Evolutionary conservation across 2,888 invertebrate genomes (phyloP), one percentile per base, ranked within the genome.

Genomic region (Dasysyrphus albostriatus): DNA sequence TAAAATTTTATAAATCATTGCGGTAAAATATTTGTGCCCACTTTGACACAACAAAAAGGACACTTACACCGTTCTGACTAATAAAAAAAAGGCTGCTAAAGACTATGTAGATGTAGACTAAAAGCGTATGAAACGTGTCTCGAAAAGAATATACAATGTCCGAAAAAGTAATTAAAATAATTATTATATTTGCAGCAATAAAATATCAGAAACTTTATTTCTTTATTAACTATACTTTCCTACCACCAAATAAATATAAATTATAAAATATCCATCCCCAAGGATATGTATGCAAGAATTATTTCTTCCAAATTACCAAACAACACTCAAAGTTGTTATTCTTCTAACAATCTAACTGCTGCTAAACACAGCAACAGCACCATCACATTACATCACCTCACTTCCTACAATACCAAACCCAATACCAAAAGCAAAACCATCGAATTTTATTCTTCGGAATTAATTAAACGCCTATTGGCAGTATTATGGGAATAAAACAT

Each of bases 401-500:
- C 12, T 24, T 24, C 2, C 6, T 24, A 24, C 24, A 24, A 19
- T 24, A 10, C 47, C 19, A 47, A 8, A 10, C 19, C 6, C 1
- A 32, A 47, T 37, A 3, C 12, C 29, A 44, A 42, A 65, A 47
- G 24, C 61, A 67, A 42, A 65, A 47, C 39, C 61, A 67, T 39
- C 37, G 67, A 59, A 59, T 49, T 59, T 59, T 61, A 67, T 73
- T 73, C 24, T 24, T 51, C 2, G 63, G 61, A 78, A 83, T 69
- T 78, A 83, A 83, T 78, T 83, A 83, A 74, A 74, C 54, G 54
- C 74, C 58, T 47, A 51, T 69, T 70, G 67, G 69, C 54, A 74
- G 61, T 56, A 58, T 61, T 78, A 74, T 83, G 83, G 39, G 83
- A 83, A 83, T 54, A 54, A 63, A 78, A 47, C 83, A 83, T 83